Percentiles rank a stretch among this genome's conserved stretches.
phyloP scores from a whole-genome alignment of 2,797 vertebrate genomes.

The Yasuhikotakia modesta region DNA sequence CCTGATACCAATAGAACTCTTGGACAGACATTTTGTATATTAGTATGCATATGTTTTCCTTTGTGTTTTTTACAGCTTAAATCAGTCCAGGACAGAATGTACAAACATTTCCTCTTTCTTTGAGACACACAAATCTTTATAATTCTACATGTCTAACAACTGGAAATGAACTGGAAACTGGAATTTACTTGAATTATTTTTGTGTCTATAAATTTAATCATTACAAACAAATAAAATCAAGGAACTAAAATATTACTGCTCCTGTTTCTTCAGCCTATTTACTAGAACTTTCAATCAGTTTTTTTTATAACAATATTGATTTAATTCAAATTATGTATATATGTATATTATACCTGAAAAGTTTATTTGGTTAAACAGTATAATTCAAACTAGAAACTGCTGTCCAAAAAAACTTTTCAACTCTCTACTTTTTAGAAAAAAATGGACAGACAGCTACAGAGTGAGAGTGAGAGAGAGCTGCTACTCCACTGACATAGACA shows the following conservation, averaged over 20 bases:
- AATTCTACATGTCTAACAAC: neutral
- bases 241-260: neutral
- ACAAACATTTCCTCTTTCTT: neutral
- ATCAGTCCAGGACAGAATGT: neutral
- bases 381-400: neutral
- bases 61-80: neutral
- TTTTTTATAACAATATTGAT: neutral
- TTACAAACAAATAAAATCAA: neutral
- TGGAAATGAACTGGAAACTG: too few relatives aligned
- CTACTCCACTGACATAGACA: conserved; percentile 40
- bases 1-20: neutral
- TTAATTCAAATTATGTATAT: neutral
- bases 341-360: neutral
- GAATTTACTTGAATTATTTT: neutral
- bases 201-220: neutral
- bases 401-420: neutral
- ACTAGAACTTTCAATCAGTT: neutral
- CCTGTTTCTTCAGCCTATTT: neutral
- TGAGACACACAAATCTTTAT: neutral
- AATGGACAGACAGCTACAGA: neutral
- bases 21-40: conserved; percentile 1
- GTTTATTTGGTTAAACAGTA: neutral
- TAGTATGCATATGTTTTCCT: neutral
- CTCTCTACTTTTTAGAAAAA: neutral
- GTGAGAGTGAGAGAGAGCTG: neutral